These are phyloP conservation scores for Gortyna flavago DNA, from an alignment of 2,888 invertebrate species.

Conservation along the genomic window DNA sequence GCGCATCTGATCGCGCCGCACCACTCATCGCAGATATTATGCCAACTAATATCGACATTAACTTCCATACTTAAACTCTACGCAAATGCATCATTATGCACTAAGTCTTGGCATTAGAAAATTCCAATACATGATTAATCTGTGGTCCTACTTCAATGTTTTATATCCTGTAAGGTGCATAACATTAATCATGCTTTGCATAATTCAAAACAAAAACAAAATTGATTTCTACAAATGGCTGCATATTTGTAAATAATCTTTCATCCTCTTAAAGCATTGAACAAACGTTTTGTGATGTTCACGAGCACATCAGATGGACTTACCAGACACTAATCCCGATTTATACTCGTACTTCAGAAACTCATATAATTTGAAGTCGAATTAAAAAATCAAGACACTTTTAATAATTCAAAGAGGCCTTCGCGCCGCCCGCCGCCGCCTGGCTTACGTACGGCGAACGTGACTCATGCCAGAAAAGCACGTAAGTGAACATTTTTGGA, in stretches of 20 bases:
- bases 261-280: constrained; percentile 80
- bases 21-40: constrained; percentile 81
- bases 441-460: constrained; percentile 62
- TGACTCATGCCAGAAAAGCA: constrained; percentile 71
- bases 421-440: constrained; percentile 58
- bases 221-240: constrained; percentile 71
- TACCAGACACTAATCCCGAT: constrained; percentile 86
- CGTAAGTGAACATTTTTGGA: constrained; percentile 61
- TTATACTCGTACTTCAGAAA: constrained; percentile 80
- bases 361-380: constrained; percentile 85
- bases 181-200: constrained; percentile 41
- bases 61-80: constrained; percentile 71
- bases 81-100: constrained; percentile 61
- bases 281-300: constrained; percentile 85
- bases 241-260: constrained; percentile 78
- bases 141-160: constrained; percentile 48
- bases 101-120: constrained; percentile 59
- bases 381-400: constrained; percentile 83
- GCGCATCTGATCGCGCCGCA: constrained; percentile 79
- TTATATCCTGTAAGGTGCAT: constrained; percentile 23
- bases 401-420: constrained; percentile 80
- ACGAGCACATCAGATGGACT: constrained; percentile 78
- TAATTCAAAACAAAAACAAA: constrained; percentile 66
- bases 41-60: constrained; percentile 81
- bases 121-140: constrained; percentile 56